phyloP scores from a whole-genome alignment of 2,113 vertebrate genomes.

The Oreochromis niloticus region DNA sequence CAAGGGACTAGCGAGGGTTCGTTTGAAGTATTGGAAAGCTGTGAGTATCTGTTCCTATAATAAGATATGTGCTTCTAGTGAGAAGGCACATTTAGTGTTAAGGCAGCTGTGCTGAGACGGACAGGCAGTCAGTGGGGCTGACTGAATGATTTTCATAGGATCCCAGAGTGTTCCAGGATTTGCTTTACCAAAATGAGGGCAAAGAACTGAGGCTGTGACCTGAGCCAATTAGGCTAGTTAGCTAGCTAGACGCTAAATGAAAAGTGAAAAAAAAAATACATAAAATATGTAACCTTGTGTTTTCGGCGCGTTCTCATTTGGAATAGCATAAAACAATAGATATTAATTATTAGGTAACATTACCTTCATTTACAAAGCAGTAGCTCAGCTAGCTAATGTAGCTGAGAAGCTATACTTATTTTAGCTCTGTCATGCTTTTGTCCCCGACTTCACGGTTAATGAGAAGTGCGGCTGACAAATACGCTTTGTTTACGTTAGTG shows the following conservation, averaged over 20 bases:
- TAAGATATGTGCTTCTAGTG: too few relatives aligned
- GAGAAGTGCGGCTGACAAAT: neutral
- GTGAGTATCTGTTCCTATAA: constrained; percentile 38
- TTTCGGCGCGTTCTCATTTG: neutral
- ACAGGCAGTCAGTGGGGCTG: neutral
- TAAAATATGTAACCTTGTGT: neutral
- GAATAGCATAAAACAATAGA: neutral
- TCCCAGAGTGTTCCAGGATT: neutral
- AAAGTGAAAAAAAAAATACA: neutral
- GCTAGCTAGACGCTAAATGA: neutral
- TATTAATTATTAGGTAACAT: neutral
- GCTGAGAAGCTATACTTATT: constrained; percentile 28
- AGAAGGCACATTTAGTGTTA: neutral
- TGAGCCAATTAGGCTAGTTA: constrained; percentile 38
- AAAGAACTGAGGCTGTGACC: constrained; percentile 12
- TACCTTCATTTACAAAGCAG: neutral
- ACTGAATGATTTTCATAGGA: neutral
- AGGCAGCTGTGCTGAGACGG: neutral
- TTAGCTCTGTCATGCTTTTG: constrained; percentile 39
- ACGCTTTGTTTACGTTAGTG: neutral
- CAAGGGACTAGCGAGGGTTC: constrained; percentile 1
- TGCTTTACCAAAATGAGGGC: constrained; percentile 7
- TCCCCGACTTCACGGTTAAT: neutral
- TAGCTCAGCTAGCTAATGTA: constrained; percentile 42
- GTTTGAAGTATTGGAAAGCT: neutral